Percentiles rank a stretch among this genome's conserved stretches.
Evolutionary conservation across 2,888 invertebrate species (phyloP).

Genomic region (Caenorhabditis sp.): DNA sequence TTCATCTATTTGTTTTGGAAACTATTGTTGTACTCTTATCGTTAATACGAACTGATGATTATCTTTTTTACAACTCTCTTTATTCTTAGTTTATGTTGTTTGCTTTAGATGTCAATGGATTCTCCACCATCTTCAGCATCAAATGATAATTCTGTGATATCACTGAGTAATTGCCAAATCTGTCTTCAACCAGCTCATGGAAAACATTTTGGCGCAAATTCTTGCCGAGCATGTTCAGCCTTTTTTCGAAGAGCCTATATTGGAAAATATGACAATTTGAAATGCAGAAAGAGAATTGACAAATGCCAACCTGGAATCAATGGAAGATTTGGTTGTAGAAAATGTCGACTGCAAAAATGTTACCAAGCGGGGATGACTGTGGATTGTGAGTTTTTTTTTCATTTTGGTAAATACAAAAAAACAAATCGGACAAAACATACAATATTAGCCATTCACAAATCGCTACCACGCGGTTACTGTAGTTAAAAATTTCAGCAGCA

Average conservation of each 20-base stretch:
- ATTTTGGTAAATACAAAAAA: no score
- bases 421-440: no score
- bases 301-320: not conserved
- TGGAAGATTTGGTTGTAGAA: slow-evolving; percentile 6
- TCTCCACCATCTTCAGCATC: not conserved
- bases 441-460: no score
- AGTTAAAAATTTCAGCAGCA: no score
- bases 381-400: not conserved
- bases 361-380: slow-evolving; percentile 16
- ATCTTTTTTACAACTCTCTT: no score
- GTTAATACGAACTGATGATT: no score
- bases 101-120: no score
- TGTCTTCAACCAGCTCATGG: slow-evolving; percentile 39
- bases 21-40: no score
- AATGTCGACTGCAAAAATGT: slow-evolving; percentile 19
- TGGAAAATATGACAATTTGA: not conserved
- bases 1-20: no score
- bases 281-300: not conserved
- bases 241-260: slow-evolving; percentile 14
- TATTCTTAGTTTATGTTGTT: no score
- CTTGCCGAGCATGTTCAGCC: slow-evolving; percentile 49
- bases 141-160: no score
- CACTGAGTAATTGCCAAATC: slow-evolving; percentile 27
- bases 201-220: slow-evolving; percentile 44
- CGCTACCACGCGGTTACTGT: no score